Percentiles rank a stretch among this genome's conserved stretches.
Evolutionary conservation across 2,797 vertebrate genomes (phyloP).

Genomic region (Macrochelys suwanniensis): DNA sequence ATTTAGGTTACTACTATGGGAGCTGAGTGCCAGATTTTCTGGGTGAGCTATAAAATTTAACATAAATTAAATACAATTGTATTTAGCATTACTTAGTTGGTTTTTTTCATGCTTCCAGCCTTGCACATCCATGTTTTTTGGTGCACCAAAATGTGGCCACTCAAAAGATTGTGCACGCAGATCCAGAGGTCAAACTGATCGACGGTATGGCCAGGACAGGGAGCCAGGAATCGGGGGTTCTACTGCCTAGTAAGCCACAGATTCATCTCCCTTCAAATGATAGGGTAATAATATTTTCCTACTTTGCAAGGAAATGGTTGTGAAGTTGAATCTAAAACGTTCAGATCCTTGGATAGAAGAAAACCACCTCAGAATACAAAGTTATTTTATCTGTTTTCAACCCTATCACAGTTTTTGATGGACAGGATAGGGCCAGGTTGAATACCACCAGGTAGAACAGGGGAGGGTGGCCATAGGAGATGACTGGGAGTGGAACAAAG

Average conservation of each 20-base stretch:
- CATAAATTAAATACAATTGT: neutral
- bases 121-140: neutral
- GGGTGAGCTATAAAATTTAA: neutral
- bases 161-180: neutral
- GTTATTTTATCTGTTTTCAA: neutral
- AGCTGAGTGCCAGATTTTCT: neutral
- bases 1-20: neutral
- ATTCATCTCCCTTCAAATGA: neutral
- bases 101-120: neutral
- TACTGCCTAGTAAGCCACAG: neutral
- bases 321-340: neutral
- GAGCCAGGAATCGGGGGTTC: neutral
- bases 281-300: neutral
- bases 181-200: neutral
- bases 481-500: conserved; percentile 55
- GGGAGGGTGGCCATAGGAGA: conserved; percentile 38
- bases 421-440: conserved; percentile 12
- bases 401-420: neutral
- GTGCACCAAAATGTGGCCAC: neutral
- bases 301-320: neutral
- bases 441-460: conserved; percentile 26
- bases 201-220: neutral
- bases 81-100: neutral
- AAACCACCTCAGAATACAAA: neutral
- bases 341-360: neutral